Conservation (phyloP, 2,888 invertebrate genomes). For the Drosophila lutescens region DNA sequence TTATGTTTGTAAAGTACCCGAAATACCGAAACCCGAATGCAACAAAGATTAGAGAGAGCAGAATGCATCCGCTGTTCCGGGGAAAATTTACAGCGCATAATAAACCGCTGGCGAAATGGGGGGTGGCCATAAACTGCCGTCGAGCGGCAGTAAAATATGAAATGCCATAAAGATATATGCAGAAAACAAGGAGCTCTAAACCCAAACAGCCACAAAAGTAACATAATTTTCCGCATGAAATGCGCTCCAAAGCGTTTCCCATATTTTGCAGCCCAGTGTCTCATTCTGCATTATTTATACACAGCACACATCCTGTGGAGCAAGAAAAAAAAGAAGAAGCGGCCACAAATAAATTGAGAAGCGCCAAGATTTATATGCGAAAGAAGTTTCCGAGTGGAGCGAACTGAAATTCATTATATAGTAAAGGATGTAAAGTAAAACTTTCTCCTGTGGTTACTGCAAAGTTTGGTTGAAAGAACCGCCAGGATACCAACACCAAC, state of each 20-base stretch:
- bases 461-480: conserved; percentile 13
- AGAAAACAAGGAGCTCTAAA: conserved; percentile 18
- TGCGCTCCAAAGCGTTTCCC: conserved; percentile 54
- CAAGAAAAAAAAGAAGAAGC: neutral
- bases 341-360: conserved; percentile 35
- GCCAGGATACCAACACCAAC: neutral
- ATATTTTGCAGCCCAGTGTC: conserved; percentile 46
- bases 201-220: conserved; percentile 52
- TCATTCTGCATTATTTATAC: conserved; percentile 31
- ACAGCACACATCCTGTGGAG: conserved; percentile 2
- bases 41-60: conserved; percentile 23
- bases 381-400: conserved; percentile 38
- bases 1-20: conserved; percentile 11
- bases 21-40: conserved; percentile 23
- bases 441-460: conserved; percentile 9
- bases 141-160: conserved; percentile 48
- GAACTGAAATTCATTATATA: conserved; percentile 22
- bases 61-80: conserved; percentile 13
- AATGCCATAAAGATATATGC: conserved; percentile 52
- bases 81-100: conserved; percentile 29
- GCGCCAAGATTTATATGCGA: conserved; percentile 30
- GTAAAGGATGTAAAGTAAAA: conserved; percentile 35
- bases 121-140: conserved; percentile 20
- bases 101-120: conserved; percentile 27
- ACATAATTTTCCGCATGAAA: conserved; percentile 70